These are phyloP conservation scores for Trochalopteron elliotii DNA, from an alignment of 2,113 vertebrate genomes.

Conservation along the genomic window DNA sequence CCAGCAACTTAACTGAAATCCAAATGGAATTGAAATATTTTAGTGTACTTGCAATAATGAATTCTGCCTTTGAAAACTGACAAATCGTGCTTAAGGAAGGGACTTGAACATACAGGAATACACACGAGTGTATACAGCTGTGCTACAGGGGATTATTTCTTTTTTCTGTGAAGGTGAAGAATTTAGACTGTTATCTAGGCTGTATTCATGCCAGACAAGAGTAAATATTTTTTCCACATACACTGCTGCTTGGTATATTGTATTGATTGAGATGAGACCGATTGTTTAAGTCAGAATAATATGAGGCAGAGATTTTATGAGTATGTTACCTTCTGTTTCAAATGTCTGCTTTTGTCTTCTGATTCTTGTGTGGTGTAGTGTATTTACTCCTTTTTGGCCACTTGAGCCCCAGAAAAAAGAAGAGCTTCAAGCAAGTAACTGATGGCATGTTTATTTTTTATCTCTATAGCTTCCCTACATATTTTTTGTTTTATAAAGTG, in stretches of 20 bases:
- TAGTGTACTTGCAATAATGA: neutral
- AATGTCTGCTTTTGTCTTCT: constrained; percentile 86
- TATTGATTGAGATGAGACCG: constrained; percentile 35
- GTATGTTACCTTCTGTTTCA: constrained; percentile 70
- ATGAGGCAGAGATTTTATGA: constrained; percentile 52
- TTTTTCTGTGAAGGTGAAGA: neutral
- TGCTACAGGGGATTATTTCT: neutral
- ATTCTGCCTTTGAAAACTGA: neutral
- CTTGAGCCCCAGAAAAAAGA: constrained; percentile 96
- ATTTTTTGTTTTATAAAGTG: constrained; percentile 75
- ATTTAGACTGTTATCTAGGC: neutral
- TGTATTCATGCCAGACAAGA: neutral
- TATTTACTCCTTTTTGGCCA: constrained; percentile 94
- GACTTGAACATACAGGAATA: neutral
- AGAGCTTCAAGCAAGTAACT: constrained; percentile 96
- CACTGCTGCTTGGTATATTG: neutral
- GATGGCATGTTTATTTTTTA: constrained; percentile 90
- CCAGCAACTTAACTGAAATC: neutral
- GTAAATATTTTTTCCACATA: neutral
- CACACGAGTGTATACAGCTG: neutral
- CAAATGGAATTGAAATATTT: neutral
- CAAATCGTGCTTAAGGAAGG: rapidly evolving
- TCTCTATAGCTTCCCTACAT: constrained; percentile 75
- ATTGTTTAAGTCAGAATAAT: constrained; percentile 44
- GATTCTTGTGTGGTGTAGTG: constrained; percentile 80